Base-by-base conservation (phyloP, 92 coral and sea anemone species). In the Epizoanthus ramosus region DNA sequence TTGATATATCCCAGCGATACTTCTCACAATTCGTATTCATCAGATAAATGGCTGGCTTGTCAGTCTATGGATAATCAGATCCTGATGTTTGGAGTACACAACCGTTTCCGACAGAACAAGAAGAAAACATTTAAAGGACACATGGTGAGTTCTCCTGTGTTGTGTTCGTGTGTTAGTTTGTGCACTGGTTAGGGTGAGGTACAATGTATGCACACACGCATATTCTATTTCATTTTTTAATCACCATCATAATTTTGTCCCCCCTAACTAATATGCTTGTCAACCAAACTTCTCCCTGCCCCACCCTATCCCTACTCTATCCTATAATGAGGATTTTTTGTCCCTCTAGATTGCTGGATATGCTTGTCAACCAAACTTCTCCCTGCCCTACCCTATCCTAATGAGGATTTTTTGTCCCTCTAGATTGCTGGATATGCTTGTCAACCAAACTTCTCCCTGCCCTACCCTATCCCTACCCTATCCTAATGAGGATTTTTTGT, bases 21-120 rank as follows among this genome's bases (percentile, higher is more conserved):
- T 61, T 17, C 23, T 57, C 22, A 8, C n/a, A 8, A 23, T 33
- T 13, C 14, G 53, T 22, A 50, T 75, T 75, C 37, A 24, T 84
- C 54, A 97, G 99, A 89, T 45, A 97, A 97, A 80, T 97, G 99
- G 99, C 57, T 97, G 86, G 98, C 98, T 3, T 94, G 99, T 75
- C 99, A 97, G 80, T 97, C 99, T 10, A 97, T 97, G 99, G 99
- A 97, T 84, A 97, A 97, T 75, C 99, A 97, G 74, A 94, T 97
- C 63, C 33, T 90, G 71, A 90, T 94, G 61, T 92, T 94, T 68
- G 98, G 97, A 21, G 98, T 94, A 12, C 98, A 91, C 63, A 97
- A 94, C 68, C 99, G 99, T 31, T 92, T 97, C 65, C 93, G 99
- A 63, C 92, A 92, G 41, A 97, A 97, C 79, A 90, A 95, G 61